These are phyloP conservation scores for Bungarus multicinctus DNA, from an alignment of 2,113 vertebrate species.

Conservation along the genomic window DNA sequence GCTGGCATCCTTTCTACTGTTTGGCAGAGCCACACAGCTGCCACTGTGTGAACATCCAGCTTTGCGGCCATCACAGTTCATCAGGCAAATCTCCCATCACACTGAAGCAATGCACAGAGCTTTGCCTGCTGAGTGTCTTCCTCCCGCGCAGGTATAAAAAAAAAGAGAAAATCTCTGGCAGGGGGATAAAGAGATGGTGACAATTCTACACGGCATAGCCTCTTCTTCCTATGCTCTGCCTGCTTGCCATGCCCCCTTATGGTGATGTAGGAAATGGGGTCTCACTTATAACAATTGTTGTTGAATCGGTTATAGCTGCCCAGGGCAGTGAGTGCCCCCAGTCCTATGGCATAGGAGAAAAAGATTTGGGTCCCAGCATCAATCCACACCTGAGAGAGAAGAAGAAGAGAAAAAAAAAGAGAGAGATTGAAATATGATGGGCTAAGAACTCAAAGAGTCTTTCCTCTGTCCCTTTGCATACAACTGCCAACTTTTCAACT, in stretches of 20 bases:
- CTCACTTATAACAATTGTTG: slow-evolving; percentile 98
- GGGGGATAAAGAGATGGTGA: background rate
- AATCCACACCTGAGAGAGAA: slow-evolving; percentile 86
- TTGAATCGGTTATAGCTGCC: slow-evolving; percentile 98
- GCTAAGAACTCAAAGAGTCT: background rate
- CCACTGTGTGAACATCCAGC: background rate
- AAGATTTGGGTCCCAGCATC: slow-evolving; percentile 97
- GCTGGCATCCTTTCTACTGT: background rate
- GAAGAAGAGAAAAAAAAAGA: background rate
- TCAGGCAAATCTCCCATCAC: background rate
- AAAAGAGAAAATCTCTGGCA: background rate
- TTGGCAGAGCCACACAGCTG: background rate
- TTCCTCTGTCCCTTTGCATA: background rate
- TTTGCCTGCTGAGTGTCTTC: background rate
- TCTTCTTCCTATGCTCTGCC: background rate
- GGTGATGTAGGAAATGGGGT: slow-evolving; percentile 24
- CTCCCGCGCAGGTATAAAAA: background rate
- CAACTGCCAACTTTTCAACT: background rate
- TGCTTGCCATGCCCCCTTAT: background rate
- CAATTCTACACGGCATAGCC: background rate
- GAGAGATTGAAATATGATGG: background rate
- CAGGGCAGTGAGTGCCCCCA: slow-evolving; percentile 90
- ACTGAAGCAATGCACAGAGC: background rate
- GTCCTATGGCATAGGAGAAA: slow-evolving; percentile 95
- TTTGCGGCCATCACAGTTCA: background rate